These are phyloP conservation scores for Poeciliopsis retropinna DNA, from an alignment of 2,113 vertebrate genomes.

Conservation along the genomic window DNA sequence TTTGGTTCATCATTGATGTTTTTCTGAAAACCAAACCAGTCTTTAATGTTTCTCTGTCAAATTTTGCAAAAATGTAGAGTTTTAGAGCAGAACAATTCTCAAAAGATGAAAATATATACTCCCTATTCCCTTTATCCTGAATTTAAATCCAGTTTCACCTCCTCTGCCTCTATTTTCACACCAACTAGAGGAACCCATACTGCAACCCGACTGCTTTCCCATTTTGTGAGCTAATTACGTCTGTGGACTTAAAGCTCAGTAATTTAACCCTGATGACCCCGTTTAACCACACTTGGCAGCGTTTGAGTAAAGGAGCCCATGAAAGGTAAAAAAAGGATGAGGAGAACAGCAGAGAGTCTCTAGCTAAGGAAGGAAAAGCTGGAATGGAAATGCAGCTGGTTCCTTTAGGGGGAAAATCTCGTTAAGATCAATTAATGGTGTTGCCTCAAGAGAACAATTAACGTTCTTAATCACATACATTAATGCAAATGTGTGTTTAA, in stretches of 20 bases:
- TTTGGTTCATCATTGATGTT: too few relatives aligned
- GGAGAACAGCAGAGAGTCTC: slow-evolving; percentile 23
- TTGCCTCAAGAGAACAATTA: neutral
- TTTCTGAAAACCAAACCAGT: too few relatives aligned
- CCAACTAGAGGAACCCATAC: neutral
- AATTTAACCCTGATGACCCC: neutral
- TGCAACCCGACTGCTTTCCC: neutral
- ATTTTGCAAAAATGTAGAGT: too few relatives aligned
- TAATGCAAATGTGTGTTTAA: neutral
- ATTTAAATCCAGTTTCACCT: slow-evolving; percentile 36
- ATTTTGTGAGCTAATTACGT: neutral
- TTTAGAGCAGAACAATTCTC: too few relatives aligned
- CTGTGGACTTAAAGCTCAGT: neutral
- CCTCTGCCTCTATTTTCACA: neutral
- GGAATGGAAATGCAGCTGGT: neutral
- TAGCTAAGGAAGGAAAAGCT: slow-evolving; percentile 2
- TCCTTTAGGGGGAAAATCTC: neutral
- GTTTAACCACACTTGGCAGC: slow-evolving; percentile 43
- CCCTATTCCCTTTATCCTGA: neutral
- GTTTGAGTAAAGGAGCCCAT: slow-evolving; percentile 22
- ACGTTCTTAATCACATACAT: neutral
- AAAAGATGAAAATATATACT: neutral
- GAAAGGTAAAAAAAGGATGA: slow-evolving; percentile 36
- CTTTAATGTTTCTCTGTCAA: too few relatives aligned
- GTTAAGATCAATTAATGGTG: neutral